phyloP scores from a whole-genome alignment of 2,888 invertebrate species.

The Watsonalla binaria region DNA sequence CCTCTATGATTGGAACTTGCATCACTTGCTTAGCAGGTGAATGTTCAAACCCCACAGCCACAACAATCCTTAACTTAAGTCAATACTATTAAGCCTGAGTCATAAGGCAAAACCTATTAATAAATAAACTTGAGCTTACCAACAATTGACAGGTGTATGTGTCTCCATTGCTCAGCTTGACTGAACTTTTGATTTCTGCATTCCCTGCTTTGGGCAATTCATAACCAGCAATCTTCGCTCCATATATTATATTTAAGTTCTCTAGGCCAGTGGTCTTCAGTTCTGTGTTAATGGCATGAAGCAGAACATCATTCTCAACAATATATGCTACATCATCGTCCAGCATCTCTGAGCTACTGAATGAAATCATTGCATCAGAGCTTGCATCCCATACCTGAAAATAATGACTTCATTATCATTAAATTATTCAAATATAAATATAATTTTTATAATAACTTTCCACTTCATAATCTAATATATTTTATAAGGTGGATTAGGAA shows the following conservation, averaged over 20 bases:
- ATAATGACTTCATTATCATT: conserved; percentile 7
- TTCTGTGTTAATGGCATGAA: conserved; percentile 84
- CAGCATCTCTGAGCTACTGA: conserved; percentile 84
- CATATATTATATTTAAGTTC: conserved; percentile 83
- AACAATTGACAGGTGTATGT: conserved; percentile 82
- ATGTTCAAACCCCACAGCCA: no score
- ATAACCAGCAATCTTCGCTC: conserved; percentile 83
- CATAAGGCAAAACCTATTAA: background rate
- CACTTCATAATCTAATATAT: no score
- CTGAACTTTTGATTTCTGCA: conserved; percentile 43
- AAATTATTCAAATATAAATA: no score
- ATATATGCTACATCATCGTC: conserved; percentile 91
- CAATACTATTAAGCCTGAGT: no score
- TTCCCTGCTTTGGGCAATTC: conserved; percentile 65
- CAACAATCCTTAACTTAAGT: no score
- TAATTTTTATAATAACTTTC: no score
- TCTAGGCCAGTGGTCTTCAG: conserved; percentile 58
- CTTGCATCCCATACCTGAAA: conserved; percentile 94
- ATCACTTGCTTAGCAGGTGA: no score
- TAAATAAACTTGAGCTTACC: conserved; percentile 72
- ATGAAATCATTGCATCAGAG: conserved; percentile 93
- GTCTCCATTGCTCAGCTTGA: conserved; percentile 82
- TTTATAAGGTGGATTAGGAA: no score
- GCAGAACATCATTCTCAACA: conserved; percentile 94
- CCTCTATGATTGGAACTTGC: no score